Conservation (phyloP, 1,140 invertebrate genomes). For the Zaprionus ornatus region DNA sequence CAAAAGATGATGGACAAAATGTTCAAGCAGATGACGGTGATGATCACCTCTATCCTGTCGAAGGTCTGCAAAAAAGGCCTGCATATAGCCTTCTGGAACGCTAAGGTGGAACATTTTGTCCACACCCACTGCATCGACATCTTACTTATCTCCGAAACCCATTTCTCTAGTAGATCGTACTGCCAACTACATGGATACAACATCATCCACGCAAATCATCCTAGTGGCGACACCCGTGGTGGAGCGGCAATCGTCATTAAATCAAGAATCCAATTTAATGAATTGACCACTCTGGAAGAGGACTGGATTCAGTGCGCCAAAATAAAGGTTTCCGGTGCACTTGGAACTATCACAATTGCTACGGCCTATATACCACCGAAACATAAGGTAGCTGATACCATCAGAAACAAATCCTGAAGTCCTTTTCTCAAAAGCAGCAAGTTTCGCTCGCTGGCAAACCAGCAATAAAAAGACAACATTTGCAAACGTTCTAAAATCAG, state of each 20-base stretch:
- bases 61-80: slow-evolving; percentile 1
- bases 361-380: not conserved
- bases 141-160: not conserved
- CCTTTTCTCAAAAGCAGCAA: no score
- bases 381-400: not conserved
- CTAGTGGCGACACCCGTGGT: not conserved
- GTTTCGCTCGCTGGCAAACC: no score
- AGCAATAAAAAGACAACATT: no score
- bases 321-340: not conserved
- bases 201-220: not conserved
- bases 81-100: not conserved
- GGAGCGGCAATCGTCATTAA: not conserved
- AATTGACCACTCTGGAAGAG: not conserved
- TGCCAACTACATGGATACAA: not conserved
- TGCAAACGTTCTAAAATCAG: no score
- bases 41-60: not conserved
- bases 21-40: slow-evolving; percentile 8
- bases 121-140: not conserved
- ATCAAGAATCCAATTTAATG: not conserved
- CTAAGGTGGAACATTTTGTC: not conserved
- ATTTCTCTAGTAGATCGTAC: not conserved
- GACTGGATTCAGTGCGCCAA: not conserved
- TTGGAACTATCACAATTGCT: not conserved
- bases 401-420: no score
- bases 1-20: not conserved